Evolutionary conservation across 2,113 vertebrate species (phyloP).

Genomic region (Pycnonotus jocosus): DNA sequence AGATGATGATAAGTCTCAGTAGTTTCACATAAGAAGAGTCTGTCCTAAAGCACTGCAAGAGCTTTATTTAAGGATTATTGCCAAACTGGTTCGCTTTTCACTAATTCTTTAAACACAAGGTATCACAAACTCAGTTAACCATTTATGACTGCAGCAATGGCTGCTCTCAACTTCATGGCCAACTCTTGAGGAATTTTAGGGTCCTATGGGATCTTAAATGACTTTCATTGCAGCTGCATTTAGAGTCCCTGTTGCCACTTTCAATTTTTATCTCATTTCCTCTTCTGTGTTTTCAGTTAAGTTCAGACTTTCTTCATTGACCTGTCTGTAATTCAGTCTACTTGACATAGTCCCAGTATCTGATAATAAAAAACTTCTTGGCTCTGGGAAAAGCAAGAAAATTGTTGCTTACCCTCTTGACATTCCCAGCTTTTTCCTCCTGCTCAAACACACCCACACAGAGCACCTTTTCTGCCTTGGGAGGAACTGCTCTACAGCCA

Average conservation of each 20-base stretch:
- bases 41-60: background rate
- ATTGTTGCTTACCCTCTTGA: background rate
- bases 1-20: background rate
- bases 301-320: background rate
- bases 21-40: background rate
- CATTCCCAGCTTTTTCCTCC: background rate
- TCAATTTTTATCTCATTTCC: background rate
- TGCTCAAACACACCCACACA: background rate
- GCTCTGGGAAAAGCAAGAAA: background rate
- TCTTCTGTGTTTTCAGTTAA: background rate
- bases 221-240: background rate
- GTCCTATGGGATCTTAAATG: background rate
- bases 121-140: background rate
- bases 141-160: background rate
- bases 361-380: background rate
- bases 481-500: background rate
- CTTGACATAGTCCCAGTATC: background rate
- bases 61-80: background rate
- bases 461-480: background rate
- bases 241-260: background rate
- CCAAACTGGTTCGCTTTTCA: background rate
- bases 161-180: background rate
- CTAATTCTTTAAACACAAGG: background rate
- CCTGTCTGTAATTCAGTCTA: background rate
- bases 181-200: background rate